Evolutionary conservation across 2,888 invertebrate genomes (phyloP), one percentile per base, ranked within the genome.

Genomic region (Ferdinandea cuprea): DNA sequence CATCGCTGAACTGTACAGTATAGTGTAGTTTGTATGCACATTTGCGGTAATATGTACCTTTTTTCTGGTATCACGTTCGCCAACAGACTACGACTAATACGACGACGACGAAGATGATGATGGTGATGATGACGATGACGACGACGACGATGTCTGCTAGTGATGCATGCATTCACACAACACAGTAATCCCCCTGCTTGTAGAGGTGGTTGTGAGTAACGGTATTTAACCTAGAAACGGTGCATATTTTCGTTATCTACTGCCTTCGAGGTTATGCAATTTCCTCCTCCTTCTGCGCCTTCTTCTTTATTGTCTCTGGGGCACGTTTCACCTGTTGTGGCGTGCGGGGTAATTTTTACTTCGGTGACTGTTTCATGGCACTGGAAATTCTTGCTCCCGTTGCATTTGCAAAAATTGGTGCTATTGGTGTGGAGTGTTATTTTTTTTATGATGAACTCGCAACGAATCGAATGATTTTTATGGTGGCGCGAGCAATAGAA

Each of bases 181-280:
- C n/a, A n/a, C 32, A 61, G 17, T 32, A 9, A 50, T 40, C 28
- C 15, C 28, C 30, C 15, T 30, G 25, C 11, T 25, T 46, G 17
- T 44, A 35, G 19, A 44, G 54, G 56, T 59, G 17, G 19, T 63
- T 65, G 56, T 37, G 40, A 48, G 40, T 74, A 74, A 74, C 74
- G 74, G 74, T 74, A 74, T 74, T 74, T 74, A 74, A 74, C 74
- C 74, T 74, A 74, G 74, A 74, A 74, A 74, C 65, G 56, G 74
- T 58, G 74, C 50, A 66, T 56, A 13, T 40, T 65, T 37, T 35
- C 21, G 11, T 71, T 54, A 44, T n/a, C 40, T 17, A 15, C 46
- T 54, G 44, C 58, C 63, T 72, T 59, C 42, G 50, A 71, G 59
- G 35, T 69, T 69, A 58, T 69, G 71, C 59, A 59, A 71, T 37